phyloP scores from a whole-genome alignment of 2,888 invertebrate genomes.

The Leptinotarsa rubiginosa region DNA sequence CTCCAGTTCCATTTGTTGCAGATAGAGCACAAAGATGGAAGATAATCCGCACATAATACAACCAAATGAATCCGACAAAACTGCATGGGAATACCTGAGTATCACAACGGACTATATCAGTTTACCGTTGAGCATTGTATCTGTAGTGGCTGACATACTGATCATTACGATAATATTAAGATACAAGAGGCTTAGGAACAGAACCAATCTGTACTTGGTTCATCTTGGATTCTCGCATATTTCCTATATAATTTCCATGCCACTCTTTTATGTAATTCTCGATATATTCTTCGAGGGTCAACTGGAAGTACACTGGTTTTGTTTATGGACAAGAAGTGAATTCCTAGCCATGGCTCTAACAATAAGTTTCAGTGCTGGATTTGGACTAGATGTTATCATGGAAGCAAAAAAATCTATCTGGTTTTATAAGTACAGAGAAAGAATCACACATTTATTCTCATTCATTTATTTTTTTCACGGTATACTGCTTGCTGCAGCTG shows the following conservation, averaged over 20 bases:
- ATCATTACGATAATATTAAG: conserved; percentile 35
- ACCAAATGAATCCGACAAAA: conserved; percentile 27
- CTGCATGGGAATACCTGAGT: conserved; percentile 39
- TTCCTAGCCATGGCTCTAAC: conserved; percentile 43
- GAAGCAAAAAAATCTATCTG: conserved; percentile 33
- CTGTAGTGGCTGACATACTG: conserved; percentile 34
- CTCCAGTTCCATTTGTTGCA: background rate
- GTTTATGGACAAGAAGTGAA: conserved; percentile 42
- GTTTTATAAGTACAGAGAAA: conserved; percentile 42
- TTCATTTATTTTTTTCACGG: conserved; percentile 45
- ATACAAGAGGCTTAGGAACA: conserved; percentile 40
- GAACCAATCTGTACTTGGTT: conserved; percentile 41
- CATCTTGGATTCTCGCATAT: conserved; percentile 42
- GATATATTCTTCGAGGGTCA: conserved; percentile 38
- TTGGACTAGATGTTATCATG: conserved; percentile 45
- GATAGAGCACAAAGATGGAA: background rate
- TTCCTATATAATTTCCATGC: conserved; percentile 44
- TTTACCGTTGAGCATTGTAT: conserved; percentile 35
- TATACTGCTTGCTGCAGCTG: conserved; percentile 41
- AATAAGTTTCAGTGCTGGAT: conserved; percentile 44
- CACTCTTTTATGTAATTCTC: conserved; percentile 41
- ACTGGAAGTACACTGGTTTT: conserved; percentile 41
- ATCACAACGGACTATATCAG: conserved; percentile 40
- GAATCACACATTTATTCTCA: conserved; percentile 41
- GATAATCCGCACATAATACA: conserved; percentile 36